Evolutionary conservation across 2,888 invertebrate species (phyloP), one percentile per base, ranked within the genome.

Genomic region (Melinaea marsaeus): DNA sequence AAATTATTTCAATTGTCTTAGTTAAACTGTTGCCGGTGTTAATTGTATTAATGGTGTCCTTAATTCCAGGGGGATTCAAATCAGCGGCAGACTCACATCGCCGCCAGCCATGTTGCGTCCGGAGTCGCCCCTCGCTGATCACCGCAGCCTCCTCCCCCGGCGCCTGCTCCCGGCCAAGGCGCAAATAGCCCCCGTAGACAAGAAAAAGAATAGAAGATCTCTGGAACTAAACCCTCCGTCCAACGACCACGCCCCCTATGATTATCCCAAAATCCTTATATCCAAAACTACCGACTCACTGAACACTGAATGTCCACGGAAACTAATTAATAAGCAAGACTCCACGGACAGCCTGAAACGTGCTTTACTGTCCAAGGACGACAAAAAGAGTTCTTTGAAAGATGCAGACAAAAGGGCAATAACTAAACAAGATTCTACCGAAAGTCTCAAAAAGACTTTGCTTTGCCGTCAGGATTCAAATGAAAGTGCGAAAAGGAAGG

Each of bases 111-210:
- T 90, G 90, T 83, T 90, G 81, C 90, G 90, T 72, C 90, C 90
- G 71, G 90, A 90, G 76, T 90, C 90, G 60, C 90, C 90, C n/a
- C 90, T 90, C 81, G 89, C 90, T 87, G 90, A 90, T 77, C 90
- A 90, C 74, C 89, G 90, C 81, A 90, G 88, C 83, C 83, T 90
- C 65, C 84, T 90, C 68, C 86, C 90, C 62, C 84, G 90, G 66
- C 86, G 90, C 68, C 80, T 90, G 73, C 83, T 90, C 58, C 89
- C 90, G 51, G 86, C 76, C 73, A 90, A 90, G 74, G 89, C 90
- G 37, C 90, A 90, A 65, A 89, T 90, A 67, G 87, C 85, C 35
- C 89, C 91, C 42, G 83, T 81, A 2, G 90, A 90, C 74, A 91
- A 90, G 70, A 81, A 84, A 65, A 88, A 87, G 67, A 90, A 91